These are phyloP conservation scores for Calameuta filiformis DNA, from an alignment of 2,888 invertebrate species.

Conservation along the genomic window DNA sequence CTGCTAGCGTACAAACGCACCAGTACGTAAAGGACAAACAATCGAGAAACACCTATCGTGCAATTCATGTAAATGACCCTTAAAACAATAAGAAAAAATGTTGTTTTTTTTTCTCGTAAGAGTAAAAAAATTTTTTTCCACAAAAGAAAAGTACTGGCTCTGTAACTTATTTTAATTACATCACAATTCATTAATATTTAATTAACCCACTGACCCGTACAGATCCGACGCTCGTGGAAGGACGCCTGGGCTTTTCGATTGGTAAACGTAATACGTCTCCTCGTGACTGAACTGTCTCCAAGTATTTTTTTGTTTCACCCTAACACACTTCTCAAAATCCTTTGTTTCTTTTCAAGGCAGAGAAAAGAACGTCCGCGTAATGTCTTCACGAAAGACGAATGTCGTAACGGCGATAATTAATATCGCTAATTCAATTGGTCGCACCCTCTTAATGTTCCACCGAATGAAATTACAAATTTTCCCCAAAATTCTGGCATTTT, in stretches of 20 bases:
- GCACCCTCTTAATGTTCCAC: slow-evolving; percentile 2
- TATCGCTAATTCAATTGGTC: slow-evolving; percentile 4
- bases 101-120: background rate
- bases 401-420: slow-evolving; percentile 4
- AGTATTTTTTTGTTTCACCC: background rate
- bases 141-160: background rate
- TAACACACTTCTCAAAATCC: background rate
- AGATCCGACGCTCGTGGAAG: background rate
- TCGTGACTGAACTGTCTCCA: background rate
- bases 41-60: background rate
- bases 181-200: background rate
- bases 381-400: background rate
- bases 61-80: background rate
- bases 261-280: background rate
- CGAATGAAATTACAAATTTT: background rate
- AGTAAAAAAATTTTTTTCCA: background rate
- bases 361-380: background rate
- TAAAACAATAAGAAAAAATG: background rate
- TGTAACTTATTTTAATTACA: background rate
- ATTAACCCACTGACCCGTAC: background rate
- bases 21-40: background rate
- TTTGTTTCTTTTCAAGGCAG: background rate
- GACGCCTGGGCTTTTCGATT: background rate
- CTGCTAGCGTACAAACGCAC: background rate
- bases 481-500: background rate